These are phyloP conservation scores for Ephestia elutella DNA, from an alignment of 1,140 invertebrate species.

Conservation along the genomic window DNA sequence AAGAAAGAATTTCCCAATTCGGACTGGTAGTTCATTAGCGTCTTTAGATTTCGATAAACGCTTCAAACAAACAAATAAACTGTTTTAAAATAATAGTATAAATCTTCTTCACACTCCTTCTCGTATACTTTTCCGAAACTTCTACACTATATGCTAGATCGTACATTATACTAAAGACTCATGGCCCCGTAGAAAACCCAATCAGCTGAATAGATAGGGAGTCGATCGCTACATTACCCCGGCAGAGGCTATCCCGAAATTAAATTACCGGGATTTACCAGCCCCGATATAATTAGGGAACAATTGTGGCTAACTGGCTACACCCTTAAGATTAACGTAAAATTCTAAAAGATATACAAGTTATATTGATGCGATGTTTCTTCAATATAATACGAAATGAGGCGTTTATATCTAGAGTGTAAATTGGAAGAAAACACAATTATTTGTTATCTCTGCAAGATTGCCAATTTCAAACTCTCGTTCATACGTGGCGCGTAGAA, in stretches of 20 bases:
- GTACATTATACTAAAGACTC: background rate
- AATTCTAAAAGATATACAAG: too few relatives aligned
- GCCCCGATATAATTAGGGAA: constrained; percentile 30
- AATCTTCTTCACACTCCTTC: too few relatives aligned
- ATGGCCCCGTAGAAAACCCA: background rate
- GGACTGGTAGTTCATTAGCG: too few relatives aligned
- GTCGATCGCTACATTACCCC: background rate
- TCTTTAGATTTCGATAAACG: too few relatives aligned
- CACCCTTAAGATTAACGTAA: constrained; percentile 25
- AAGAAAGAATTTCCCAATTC: too few relatives aligned
- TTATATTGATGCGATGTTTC: too few relatives aligned
- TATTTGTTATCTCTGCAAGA: background rate
- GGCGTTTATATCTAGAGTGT: background rate
- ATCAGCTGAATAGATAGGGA: background rate
- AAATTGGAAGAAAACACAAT: background rate
- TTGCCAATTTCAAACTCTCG: constrained; percentile 1
- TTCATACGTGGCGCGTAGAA: background rate
- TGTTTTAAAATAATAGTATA: too few relatives aligned
- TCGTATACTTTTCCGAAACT: too few relatives aligned
- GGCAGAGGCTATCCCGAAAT: constrained; percentile 20
- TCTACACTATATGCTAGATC: too few relatives aligned
- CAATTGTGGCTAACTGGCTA: constrained; percentile 19
- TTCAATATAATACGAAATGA: too few relatives aligned
- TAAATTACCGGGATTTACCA: constrained; percentile 36
- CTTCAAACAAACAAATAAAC: too few relatives aligned